A percentile compares a stretch with the other conserved stretches of the same genome.
Evolutionary conservation across 2,888 invertebrate genomes (phyloP).

Genomic region (Sericinus montela): DNA sequence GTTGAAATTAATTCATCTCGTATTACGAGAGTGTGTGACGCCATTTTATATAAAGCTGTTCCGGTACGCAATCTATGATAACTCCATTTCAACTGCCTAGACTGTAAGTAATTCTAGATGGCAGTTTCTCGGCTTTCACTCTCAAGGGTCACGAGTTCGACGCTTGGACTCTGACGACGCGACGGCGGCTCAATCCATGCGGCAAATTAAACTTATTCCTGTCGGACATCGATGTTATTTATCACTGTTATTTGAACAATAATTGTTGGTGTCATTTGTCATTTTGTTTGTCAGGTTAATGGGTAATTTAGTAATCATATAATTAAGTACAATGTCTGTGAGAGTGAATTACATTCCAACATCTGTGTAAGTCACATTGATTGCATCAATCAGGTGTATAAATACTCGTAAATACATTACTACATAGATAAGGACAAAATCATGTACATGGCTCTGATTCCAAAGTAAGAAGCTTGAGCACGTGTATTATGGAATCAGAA

Average conservation of each 20-base stretch:
- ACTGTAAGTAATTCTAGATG: conserved; percentile 43
- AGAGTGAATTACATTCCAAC: too few species aligned
- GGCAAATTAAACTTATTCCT: conserved; percentile 30
- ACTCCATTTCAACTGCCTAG: conserved; percentile 30
- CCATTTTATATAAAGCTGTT: conserved; percentile 1
- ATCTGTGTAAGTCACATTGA: too few species aligned
- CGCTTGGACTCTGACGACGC: conserved; percentile 35
- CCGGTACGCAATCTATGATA: conserved; percentile 11
- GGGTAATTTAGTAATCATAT: background rate
- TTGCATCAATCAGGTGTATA: too few species aligned
- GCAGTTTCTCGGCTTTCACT: conserved; percentile 52
- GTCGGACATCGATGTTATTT: background rate
- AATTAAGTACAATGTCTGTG: too few species aligned
- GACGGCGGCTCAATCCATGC: conserved; percentile 32
- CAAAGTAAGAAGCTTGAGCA: too few species aligned
- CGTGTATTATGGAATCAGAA: too few species aligned
- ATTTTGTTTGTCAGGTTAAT: conserved; percentile 5
- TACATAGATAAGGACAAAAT: too few species aligned
- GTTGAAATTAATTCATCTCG: background rate
- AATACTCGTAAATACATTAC: too few species aligned
- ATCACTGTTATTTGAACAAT: conserved; percentile 1
- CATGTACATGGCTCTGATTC: too few species aligned
- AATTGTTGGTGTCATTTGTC: conserved; percentile 8
- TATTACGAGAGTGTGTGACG: conserved; percentile 1
- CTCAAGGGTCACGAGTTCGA: conserved; percentile 51